These are phyloP conservation scores for Cyanistes caeruleus DNA, from an alignment of 2,113 vertebrate species.

Conservation along the genomic window DNA sequence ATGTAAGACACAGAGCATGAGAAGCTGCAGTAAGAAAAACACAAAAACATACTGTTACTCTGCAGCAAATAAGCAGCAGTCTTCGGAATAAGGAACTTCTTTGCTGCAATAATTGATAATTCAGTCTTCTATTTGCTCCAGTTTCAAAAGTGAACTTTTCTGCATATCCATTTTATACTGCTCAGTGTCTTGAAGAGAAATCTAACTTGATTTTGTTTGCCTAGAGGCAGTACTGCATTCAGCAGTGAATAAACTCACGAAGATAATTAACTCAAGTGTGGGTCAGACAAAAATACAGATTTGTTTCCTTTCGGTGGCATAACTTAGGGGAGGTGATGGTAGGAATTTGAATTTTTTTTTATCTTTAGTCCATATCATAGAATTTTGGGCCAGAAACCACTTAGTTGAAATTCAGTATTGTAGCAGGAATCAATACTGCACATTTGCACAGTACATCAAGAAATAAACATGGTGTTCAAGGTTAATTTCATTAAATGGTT, in stretches of 20 bases:
- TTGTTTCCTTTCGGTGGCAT: conserved; percentile 80
- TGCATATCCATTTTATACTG: conserved; percentile 68
- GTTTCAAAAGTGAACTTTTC: conserved; percentile 67
- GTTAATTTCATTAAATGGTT: neutral
- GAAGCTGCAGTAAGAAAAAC: conserved; percentile 74
- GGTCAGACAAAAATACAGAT: conserved; percentile 85
- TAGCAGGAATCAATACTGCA: neutral
- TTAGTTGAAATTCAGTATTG: neutral
- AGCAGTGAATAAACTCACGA: conserved; percentile 70
- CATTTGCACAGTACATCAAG: neutral
- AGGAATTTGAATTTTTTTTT: neutral
- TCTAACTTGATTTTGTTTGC: conserved; percentile 59
- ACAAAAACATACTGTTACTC: conserved; percentile 69
- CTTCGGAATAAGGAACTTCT: conserved; percentile 61
- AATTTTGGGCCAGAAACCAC: conserved; percentile 4
- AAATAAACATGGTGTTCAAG: conserved; percentile 4
- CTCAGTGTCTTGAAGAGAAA: conserved; percentile 81
- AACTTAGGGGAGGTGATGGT: conserved; percentile 38
- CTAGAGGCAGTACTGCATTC: conserved; percentile 61
- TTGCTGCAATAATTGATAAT: conserved; percentile 74
- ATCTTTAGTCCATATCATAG: neutral
- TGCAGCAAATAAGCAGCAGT: conserved; percentile 76
- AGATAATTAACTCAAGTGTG: conserved; percentile 72
- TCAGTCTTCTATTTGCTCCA: conserved; percentile 60
- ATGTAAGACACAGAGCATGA: conserved; percentile 81